Evolutionary conservation across 1,140 invertebrate genomes (phyloP).

Genomic region (Bilobella aurantiaca): DNA sequence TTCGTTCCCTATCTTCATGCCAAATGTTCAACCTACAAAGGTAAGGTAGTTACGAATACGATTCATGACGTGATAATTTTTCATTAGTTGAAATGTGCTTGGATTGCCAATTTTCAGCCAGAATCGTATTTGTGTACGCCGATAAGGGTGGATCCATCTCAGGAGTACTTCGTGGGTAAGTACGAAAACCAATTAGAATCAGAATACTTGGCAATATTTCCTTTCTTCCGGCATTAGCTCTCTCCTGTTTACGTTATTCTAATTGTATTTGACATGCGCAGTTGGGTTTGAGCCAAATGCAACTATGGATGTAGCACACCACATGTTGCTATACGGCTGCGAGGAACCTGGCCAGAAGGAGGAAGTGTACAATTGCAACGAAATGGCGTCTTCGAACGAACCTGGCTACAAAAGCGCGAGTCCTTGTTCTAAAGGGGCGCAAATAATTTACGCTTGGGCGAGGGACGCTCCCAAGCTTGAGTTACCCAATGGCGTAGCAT

Average conservation of each 20-base stretch:
- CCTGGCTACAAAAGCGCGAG: slow-evolving; percentile 45
- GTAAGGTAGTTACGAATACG: no score
- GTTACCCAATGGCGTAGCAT: slow-evolving; percentile 73
- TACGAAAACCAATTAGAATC: background rate
- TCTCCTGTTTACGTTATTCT: no score
- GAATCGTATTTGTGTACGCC: slow-evolving; percentile 78
- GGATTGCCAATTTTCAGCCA: slow-evolving; percentile 48
- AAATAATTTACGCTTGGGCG: slow-evolving; percentile 96
- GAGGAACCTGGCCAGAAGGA: slow-evolving; percentile 64
- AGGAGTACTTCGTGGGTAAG: slow-evolving; percentile 65
- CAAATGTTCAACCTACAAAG: slow-evolving; percentile 48
- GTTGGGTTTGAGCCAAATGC: slow-evolving; percentile 90
- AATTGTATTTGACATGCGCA: no score
- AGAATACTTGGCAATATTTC: background rate
- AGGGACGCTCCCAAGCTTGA: slow-evolving; percentile 76
- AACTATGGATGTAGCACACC: slow-evolving; percentile 79
- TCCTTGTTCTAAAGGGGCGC: slow-evolving; percentile 53
- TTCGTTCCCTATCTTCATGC: slow-evolving; percentile 57
- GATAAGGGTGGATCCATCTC: slow-evolving; percentile 56
- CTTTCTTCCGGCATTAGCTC: no score
- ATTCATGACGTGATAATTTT: no score
- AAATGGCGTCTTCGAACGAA: slow-evolving; percentile 58
- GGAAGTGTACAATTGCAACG: slow-evolving; percentile 82
- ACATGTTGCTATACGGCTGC: slow-evolving; percentile 94
- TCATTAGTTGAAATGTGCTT: no score